Evolutionary conservation across 2,113 vertebrate species (phyloP), one percentile per base, ranked within the genome.

Genomic region (Chionis minor): DNA sequence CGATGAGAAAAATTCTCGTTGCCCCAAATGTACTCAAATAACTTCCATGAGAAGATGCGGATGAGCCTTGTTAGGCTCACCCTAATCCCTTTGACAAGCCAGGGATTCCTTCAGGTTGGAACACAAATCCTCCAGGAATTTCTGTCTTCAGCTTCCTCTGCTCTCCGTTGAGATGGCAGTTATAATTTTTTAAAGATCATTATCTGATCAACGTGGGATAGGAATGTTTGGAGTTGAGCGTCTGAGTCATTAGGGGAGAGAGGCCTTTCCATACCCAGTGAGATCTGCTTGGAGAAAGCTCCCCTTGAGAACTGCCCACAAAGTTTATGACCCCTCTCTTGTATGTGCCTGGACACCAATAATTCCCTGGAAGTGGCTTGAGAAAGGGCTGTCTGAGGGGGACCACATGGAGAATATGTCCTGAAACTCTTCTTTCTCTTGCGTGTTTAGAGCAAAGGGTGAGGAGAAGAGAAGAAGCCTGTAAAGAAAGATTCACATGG

Each of bases 31-130:
- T 80, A 63, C 56, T 92, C 63, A 75, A 85, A 82, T 69, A 80
- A 54, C 84, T 94, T 95, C 73, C 78, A 88, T 49, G 55, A 84
- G 84, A 95, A 95, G 72, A 96, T 75, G 62, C 0, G 79, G 61
- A 77, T 74, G 91, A 92, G 78, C 85, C 94, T 95, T 96, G 81
- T 87, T 88, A 96, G 91, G 42, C 69, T 96, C 87, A 95, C 32
- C 28, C 66, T 95, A 97, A 96, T 97, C 90, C 70, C 12, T 94
- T 70, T 95, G 95, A 94, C 95, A 96, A 95, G 78, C 28, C 75
- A 79, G 33, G 12, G 69, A 58, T 90, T 94, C 86, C 80, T 89
- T 79, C 75, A 94, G 52, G 63, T 96, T 94, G 78, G 71, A 92
- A 63, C 66, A 85, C 55, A 97, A 92, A 97, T 95, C 77, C 49